A percentile compares a stretch with the other conserved stretches of the same genome.
These are phyloP conservation scores for Lampropteryx suffumata DNA, from an alignment of 2,888 invertebrate genomes.

Conservation along the genomic window DNA sequence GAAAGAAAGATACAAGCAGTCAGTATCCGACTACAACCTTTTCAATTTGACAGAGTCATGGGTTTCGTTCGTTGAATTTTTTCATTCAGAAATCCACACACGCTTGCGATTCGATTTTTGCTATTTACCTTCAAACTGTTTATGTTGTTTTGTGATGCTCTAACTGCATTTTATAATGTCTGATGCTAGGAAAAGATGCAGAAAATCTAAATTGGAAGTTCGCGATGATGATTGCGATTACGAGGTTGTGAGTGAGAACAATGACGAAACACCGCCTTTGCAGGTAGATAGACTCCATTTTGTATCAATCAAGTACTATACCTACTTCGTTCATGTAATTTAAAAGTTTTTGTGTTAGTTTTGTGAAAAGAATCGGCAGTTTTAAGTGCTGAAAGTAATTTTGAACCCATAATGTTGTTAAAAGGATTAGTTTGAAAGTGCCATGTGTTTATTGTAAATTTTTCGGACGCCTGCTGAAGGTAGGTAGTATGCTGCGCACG, in stretches of 20 bases:
- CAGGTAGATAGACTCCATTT: conserved; percentile 34
- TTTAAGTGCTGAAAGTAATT: too few relatives aligned
- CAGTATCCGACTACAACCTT: too few relatives aligned
- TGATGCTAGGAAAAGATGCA: conserved; percentile 20
- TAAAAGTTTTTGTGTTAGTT: background rate
- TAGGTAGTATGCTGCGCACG: conserved; percentile 4
- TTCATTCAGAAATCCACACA: conserved; percentile 4
- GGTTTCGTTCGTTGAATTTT: conserved; percentile 5
- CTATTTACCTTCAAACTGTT: background rate
- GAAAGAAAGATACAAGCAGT: too few relatives aligned
- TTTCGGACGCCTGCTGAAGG: too few relatives aligned
- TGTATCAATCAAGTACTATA: conserved; percentile 15
- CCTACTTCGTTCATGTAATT: conserved; percentile 4
- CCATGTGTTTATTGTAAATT: too few relatives aligned
- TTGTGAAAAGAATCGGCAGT: background rate
- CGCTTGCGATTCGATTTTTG: conserved; percentile 2
- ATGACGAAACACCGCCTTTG: conserved; percentile 17
- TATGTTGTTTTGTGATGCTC: conserved; percentile 2
- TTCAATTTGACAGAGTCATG: too few relatives aligned
- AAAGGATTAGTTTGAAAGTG: too few relatives aligned
- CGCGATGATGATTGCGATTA: conserved; percentile 17
- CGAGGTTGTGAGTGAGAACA: conserved; percentile 13
- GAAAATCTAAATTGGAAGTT: conserved; percentile 29
- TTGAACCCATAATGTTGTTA: too few relatives aligned
- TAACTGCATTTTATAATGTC: conserved; percentile 20